These are phyloP conservation scores for Gymnoscelis rufifasciata DNA, from an alignment of 2,888 invertebrate species.

Conservation along the genomic window DNA sequence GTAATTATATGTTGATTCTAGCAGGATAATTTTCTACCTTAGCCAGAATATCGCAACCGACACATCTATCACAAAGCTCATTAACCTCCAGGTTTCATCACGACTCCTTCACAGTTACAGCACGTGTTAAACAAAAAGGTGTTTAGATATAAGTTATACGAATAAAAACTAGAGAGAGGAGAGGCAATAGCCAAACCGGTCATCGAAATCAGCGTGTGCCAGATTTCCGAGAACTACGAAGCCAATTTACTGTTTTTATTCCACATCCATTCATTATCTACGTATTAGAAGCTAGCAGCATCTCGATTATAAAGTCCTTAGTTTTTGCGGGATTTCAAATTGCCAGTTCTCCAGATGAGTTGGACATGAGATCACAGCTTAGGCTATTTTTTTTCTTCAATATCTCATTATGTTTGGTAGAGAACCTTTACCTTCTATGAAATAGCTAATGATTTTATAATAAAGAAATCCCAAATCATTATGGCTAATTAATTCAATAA, in stretches of 20 bases:
- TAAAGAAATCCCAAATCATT: no score
- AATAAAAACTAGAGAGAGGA: constrained; percentile 3
- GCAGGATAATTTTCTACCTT: no score
- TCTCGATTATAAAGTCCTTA: constrained; percentile 23
- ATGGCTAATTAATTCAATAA: no score
- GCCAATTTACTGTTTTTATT: constrained; percentile 52
- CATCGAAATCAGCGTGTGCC: constrained; percentile 39
- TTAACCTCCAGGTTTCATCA: no score
- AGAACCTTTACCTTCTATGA: no score
- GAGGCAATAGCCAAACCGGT: constrained; percentile 47
- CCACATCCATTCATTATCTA: constrained; percentile 42
- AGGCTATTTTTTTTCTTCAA: neutral
- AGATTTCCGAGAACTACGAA: constrained; percentile 41
- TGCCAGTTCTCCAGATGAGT: neutral
- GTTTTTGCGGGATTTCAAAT: constrained; percentile 20
- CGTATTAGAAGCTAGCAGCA: constrained; percentile 31
- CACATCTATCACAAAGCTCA: no score
- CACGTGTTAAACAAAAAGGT: no score
- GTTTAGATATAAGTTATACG: neutral
- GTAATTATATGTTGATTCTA: no score
- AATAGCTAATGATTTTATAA: no score
- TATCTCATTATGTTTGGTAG: no score
- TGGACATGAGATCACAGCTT: neutral
- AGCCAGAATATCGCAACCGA: no score
- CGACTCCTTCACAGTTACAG: no score